These are phyloP conservation scores for Eleutherodactylus coqui DNA, from an alignment of 2,797 vertebrate genomes.

Conservation along the genomic window DNA sequence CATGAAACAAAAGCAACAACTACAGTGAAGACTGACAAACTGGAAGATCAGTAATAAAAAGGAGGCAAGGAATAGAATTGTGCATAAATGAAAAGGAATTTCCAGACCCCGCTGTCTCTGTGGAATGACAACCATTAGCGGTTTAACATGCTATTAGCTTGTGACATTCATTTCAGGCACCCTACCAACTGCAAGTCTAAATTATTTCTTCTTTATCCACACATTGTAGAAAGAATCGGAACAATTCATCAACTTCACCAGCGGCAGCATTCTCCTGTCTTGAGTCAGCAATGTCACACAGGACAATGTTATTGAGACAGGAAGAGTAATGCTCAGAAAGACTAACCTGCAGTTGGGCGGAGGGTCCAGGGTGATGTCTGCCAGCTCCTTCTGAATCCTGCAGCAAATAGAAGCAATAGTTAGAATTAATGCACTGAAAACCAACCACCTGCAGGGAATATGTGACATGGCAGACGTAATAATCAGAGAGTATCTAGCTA, in stretches of 20 bases:
- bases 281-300: slow-evolving; percentile 29
- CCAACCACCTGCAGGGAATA: not conserved
- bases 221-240: not conserved
- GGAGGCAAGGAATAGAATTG: not conserved
- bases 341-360: slow-evolving; percentile 94
- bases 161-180: not conserved
- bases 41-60: not conserved
- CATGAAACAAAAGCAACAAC: not conserved
- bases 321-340: not conserved
- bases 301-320: not conserved
- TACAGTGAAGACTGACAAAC: not conserved
- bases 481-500: no score
- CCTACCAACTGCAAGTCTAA: not conserved
- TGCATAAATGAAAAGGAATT: not conserved
- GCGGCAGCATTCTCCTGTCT: not conserved
- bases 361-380: slow-evolving; percentile 94
- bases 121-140: not conserved
- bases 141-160: not conserved
- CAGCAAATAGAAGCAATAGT: slow-evolving; percentile 50
- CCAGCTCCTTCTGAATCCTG: slow-evolving; percentile 98
- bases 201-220: not conserved
- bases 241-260: slow-evolving; percentile 16
- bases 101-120: not conserved
- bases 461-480: not conserved
- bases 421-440: not conserved